phyloP scores from a whole-genome alignment of 2,888 invertebrate species.

The Dolichopus griseipennis region DNA sequence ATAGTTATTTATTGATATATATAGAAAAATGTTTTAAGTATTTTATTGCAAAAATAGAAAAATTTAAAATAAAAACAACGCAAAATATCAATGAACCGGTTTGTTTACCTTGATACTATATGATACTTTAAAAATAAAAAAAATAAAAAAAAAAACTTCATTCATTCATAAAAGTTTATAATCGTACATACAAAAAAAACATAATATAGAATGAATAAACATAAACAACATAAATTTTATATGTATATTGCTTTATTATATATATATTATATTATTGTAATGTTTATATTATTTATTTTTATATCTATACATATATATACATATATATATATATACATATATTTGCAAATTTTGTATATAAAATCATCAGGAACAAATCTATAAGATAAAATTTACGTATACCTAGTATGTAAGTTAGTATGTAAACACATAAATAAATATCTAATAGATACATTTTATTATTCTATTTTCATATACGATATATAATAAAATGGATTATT shows the following conservation, averaged over 20 bases:
- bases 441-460: background rate
- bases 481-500: conserved; percentile 6
- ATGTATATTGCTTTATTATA: background rate
- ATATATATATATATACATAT: background rate
- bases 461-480: background rate
- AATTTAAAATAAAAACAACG: no score
- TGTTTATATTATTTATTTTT: background rate
- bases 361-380: no score
- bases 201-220: background rate
- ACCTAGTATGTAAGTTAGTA: background rate
- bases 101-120: conserved; percentile 9
- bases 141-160: no score
- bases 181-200: background rate
- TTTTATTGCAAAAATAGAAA: background rate
- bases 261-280: background rate
- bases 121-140: background rate
- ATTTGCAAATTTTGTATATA: no score
- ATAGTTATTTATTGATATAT: no score
- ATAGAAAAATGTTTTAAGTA: no score
- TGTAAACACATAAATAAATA: background rate
- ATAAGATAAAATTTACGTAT: no score
- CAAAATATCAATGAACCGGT: conserved; percentile 8
- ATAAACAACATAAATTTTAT: background rate
- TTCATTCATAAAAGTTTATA: conserved; percentile 10
- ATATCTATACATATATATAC: background rate